A percentile compares a stretch with the other conserved stretches of the same genome.
Evolutionary conservation across 2,888 invertebrate genomes (phyloP).

Genomic region (Lochmaea capreae): DNA sequence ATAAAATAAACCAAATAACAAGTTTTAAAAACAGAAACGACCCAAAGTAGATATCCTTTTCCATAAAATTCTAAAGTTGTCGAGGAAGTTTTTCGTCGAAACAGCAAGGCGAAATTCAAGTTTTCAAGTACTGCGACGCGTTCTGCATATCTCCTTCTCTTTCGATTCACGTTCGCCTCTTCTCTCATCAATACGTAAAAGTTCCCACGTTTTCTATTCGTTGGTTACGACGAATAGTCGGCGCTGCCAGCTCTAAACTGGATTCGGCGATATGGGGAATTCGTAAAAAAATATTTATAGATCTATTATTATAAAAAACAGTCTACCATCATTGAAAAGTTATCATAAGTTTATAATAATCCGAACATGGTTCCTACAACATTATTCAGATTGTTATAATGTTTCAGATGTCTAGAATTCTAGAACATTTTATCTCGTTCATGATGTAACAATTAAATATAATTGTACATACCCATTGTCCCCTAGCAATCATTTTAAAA

Average conservation of each 20-base stretch:
- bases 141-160: constrained; percentile 27
- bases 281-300: not conserved
- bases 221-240: constrained; percentile 20
- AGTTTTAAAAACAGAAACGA: constrained; percentile 7
- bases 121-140: constrained; percentile 28
- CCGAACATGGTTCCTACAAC: no score
- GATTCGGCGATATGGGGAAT: not conserved
- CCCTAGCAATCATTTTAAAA: no score
- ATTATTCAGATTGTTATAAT: no score
- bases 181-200: constrained; percentile 31
- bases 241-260: constrained; percentile 17
- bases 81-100: constrained; percentile 33
- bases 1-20: constrained; percentile 17
- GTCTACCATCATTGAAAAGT: no score
- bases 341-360: no score
- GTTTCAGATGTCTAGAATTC: no score
- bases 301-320: no score
- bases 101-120: constrained; percentile 35
- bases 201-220: constrained; percentile 55
- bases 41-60: not conserved
- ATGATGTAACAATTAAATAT: no score
- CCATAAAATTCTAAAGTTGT: constrained; percentile 33
- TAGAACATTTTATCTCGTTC: no score
- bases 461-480: no score
- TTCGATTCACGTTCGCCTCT: constrained; percentile 28